phyloP scores from a whole-genome alignment of 2,888 invertebrate species.

The Iphiclides podalirius region DNA sequence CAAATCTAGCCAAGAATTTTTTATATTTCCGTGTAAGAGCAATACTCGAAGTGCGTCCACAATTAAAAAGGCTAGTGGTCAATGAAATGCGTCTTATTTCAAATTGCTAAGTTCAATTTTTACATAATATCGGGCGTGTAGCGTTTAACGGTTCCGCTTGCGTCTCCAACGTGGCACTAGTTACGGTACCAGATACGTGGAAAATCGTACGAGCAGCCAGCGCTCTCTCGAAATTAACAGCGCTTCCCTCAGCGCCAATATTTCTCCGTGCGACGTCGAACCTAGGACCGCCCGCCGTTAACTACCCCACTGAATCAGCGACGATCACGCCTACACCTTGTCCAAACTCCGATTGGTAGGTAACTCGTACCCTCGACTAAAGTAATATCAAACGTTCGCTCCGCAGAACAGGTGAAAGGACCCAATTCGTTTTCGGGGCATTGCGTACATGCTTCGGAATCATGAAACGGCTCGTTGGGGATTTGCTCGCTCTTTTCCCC shows the following conservation, averaged over 20 bases:
- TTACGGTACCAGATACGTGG: slow-evolving; percentile 57
- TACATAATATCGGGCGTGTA: too few species aligned
- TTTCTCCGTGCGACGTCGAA: slow-evolving; percentile 74
- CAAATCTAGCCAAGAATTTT: too few species aligned
- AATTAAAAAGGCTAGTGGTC: too few species aligned
- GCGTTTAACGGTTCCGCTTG: too few species aligned
- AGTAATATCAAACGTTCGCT: slow-evolving; percentile 56
- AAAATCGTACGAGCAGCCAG: slow-evolving; percentile 66
- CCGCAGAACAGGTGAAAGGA: slow-evolving; percentile 12
- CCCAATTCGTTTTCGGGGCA: slow-evolving; percentile 1
- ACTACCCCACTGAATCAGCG: slow-evolving; percentile 79
- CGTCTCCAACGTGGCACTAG: slow-evolving; percentile 27
- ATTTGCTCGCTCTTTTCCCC: not conserved
- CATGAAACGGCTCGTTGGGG: not conserved
- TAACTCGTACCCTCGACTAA: slow-evolving; percentile 63
- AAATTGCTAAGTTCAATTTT: too few species aligned
- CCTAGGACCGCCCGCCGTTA: slow-evolving; percentile 74
- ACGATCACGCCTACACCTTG: slow-evolving; percentile 79
- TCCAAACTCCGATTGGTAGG: slow-evolving; percentile 75
- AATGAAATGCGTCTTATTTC: too few species aligned
- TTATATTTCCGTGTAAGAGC: too few species aligned
- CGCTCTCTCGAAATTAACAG: slow-evolving; percentile 75
- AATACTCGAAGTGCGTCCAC: too few species aligned
- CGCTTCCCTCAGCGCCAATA: slow-evolving; percentile 73
- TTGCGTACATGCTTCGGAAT: not conserved